A percentile compares a stretch with the other conserved stretches of the same genome.
phyloP scores from a whole-genome alignment of 2,888 invertebrate species.

The Dicycla oo region DNA sequence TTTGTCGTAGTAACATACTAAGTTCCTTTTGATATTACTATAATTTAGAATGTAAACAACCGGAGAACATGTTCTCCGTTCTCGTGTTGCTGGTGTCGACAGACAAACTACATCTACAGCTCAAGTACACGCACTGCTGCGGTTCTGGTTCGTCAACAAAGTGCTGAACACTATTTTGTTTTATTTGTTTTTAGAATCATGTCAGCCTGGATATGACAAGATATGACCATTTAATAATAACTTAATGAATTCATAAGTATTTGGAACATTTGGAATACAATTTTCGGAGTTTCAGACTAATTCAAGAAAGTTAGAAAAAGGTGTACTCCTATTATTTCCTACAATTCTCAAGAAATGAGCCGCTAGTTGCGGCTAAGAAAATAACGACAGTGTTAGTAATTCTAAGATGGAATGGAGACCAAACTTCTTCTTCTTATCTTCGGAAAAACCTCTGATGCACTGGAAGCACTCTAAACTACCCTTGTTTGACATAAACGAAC shows the following conservation, averaged over 20 bases:
- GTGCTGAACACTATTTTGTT: background rate
- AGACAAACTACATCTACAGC: too few relatives aligned
- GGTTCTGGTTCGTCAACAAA: too few relatives aligned
- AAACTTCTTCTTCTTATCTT: background rate
- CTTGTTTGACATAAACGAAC: constrained; percentile 20
- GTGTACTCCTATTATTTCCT: background rate
- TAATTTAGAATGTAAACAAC: too few relatives aligned
- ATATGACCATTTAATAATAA: background rate
- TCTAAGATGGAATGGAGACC: background rate
- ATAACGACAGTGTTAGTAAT: background rate
- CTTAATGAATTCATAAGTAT: background rate
- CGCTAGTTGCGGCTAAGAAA: background rate
- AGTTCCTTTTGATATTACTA: too few relatives aligned
- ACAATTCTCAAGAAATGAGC: background rate
- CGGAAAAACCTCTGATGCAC: background rate
- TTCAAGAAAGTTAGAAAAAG: too few relatives aligned
- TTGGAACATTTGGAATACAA: background rate
- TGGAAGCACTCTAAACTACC: constrained; percentile 3
- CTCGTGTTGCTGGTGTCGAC: too few relatives aligned
- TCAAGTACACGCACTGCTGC: too few relatives aligned
- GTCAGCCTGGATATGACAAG: background rate
- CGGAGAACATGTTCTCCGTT: too few relatives aligned
- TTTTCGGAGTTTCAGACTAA: too few relatives aligned
- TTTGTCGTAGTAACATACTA: too few relatives aligned
- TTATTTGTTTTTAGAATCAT: constrained; percentile 14